Conservation (phyloP, 2,888 invertebrate species). For the Drosophila testacea region DNA sequence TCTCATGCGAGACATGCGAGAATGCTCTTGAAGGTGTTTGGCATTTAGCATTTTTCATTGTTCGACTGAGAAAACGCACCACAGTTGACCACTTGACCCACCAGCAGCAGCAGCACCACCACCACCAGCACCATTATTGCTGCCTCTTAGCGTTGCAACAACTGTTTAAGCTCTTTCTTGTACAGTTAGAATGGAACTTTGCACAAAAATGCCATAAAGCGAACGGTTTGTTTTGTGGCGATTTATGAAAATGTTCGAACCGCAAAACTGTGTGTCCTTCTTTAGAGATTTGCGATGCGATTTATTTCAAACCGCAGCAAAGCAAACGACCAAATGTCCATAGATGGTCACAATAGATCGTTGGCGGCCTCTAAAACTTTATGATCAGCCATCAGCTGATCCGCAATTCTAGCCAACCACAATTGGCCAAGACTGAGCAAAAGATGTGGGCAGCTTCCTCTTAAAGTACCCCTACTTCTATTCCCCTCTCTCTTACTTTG, state of each 20-base stretch:
- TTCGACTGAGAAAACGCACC: slow-evolving; percentile 41
- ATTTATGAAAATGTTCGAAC: slow-evolving; percentile 74
- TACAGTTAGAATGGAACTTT: slow-evolving; percentile 62
- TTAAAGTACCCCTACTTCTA: neutral
- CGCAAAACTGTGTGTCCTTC: slow-evolving; percentile 52
- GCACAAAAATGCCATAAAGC: slow-evolving; percentile 76
- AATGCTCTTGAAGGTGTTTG: slow-evolving; percentile 49
- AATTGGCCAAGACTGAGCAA: slow-evolving; percentile 39
- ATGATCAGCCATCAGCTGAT: slow-evolving; percentile 65
- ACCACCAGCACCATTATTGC: slow-evolving; percentile 3
- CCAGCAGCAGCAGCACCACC: neutral
- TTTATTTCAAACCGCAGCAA: slow-evolving; percentile 59
- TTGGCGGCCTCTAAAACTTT: slow-evolving; percentile 63
- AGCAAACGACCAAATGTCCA: slow-evolving; percentile 38
- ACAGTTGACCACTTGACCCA: slow-evolving; percentile 68
- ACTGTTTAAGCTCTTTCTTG: slow-evolving; percentile 11
- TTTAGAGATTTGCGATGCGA: slow-evolving; percentile 59
- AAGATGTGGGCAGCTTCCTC: slow-evolving; percentile 44
- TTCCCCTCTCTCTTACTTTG: neutral
- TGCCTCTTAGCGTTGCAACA: slow-evolving; percentile 6
- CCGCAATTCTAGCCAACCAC: slow-evolving; percentile 20
- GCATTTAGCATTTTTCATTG: slow-evolving; percentile 64
- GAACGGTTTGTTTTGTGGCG: slow-evolving; percentile 42
- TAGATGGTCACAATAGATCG: slow-evolving; percentile 53
- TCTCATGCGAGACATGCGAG: slow-evolving; percentile 1